Base-by-base conservation (phyloP, 2,797 vertebrate species). In the Picus viridis region DNA sequence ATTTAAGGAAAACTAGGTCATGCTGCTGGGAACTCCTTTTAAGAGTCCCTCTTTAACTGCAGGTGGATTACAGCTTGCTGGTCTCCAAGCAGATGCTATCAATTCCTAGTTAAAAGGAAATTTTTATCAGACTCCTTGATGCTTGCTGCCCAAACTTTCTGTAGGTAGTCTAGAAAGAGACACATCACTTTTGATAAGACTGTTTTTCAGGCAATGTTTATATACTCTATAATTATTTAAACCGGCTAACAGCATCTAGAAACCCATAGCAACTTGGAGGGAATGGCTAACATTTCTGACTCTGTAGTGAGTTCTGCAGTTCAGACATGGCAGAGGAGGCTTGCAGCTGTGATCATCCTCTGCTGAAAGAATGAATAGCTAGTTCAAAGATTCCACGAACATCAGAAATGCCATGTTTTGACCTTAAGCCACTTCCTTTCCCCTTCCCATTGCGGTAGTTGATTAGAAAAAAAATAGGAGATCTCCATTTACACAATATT, bases 91-190 rank as follows among this genome's bases (percentile, higher is more conserved):
- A 92, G 79, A 69, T 71, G 54, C 70, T 88, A 85, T 90, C 93
- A 92, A 54, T 86, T 95, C 70, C 79, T 93, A 88, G 73, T 95
- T 96, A 88, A 95, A 93, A 95, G 83, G 72, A 94, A 94, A 92
- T 92, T 95, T 79, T 96, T 96, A 90, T 86, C 90, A 92, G 71
- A 19, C 88, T 91, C 94, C 79, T 89, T 92, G 92, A 65, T 96
- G 92, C 83, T 95, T 96, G 73, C 87, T 95, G 76, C 76, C 74
- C 91, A 96, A 89, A 94, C 94, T 94, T 94, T 76, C 79, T 65
- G 20, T 39, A 29, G 16, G 45, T 69, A 49, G 27, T 64, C 27
- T 56, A 62, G 71, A 78, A 65, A 67, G 26, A 87, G 30, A 34
- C 3, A 5, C 8, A 23, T 36, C 32, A 6, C 22, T 59, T 67